phyloP scores from a whole-genome alignment of 1,140 invertebrate species.

The Neelides sp. region DNA sequence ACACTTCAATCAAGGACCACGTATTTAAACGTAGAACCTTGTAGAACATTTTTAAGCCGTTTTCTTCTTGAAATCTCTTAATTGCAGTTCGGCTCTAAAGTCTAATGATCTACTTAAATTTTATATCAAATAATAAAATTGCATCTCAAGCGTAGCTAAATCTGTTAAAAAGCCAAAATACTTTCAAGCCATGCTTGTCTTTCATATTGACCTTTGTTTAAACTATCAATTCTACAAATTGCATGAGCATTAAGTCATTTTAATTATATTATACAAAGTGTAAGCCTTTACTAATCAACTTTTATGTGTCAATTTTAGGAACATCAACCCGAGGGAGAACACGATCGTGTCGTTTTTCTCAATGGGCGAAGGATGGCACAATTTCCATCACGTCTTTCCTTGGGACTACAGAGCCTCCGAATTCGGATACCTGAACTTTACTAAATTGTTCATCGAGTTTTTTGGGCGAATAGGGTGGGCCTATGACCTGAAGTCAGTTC shows the following conservation, averaged over 20 bases:
- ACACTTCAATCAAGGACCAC: not conserved
- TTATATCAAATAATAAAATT: not conserved
- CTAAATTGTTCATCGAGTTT: slow-evolving; percentile 49
- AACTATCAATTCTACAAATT: too few species aligned
- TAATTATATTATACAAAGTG: slow-evolving; percentile 10
- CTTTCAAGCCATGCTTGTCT: too few species aligned
- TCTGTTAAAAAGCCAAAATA: too few species aligned
- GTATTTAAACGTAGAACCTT: not conserved
- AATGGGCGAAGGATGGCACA: slow-evolving; percentile 80
- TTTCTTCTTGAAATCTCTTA: not conserved
- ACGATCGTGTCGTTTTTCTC: slow-evolving; percentile 52
- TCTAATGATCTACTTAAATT: not conserved
- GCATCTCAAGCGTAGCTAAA: not conserved
- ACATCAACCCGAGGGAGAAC: slow-evolving; percentile 62
- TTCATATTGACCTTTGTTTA: too few species aligned
- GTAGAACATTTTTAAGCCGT: not conserved
- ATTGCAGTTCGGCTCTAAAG: too few species aligned
- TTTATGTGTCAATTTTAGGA: slow-evolving; percentile 40
- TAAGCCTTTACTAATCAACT: too few species aligned
- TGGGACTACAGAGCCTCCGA: slow-evolving; percentile 83
- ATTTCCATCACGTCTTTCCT: slow-evolving; percentile 91
- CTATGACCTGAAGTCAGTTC: slow-evolving; percentile 46
- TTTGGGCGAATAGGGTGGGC: slow-evolving; percentile 48
- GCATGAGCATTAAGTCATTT: slow-evolving; percentile 3
- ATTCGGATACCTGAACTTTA: slow-evolving; percentile 55